A percentile compares a stretch with the other conserved stretches of the same genome.
These are phyloP conservation scores for Bruchidius siliquastri DNA, from an alignment of 2,888 invertebrate species.

Conservation along the genomic window DNA sequence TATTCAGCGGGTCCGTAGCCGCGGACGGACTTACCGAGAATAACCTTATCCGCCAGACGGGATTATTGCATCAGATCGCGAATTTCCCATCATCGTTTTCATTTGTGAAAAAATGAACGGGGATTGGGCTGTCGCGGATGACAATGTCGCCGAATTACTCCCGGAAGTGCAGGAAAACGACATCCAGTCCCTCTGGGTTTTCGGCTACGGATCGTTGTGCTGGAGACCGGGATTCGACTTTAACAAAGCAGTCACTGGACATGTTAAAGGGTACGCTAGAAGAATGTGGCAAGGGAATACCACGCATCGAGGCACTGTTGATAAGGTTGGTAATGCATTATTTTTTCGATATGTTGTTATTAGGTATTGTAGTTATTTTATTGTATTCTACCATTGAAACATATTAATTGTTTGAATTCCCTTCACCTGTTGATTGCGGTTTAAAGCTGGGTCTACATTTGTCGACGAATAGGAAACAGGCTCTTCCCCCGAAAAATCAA, in stretches of 20 bases:
- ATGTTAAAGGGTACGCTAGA: conserved; percentile 72
- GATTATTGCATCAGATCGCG: background rate
- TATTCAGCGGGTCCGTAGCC: too few species aligned
- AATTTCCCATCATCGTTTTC: background rate
- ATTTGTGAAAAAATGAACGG: background rate
- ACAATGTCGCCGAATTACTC: conserved; percentile 28
- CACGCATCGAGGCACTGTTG: conserved; percentile 70
- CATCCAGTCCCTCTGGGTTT: conserved; percentile 73
- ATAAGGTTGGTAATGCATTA: conserved; percentile 55
- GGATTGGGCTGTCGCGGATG: background rate
- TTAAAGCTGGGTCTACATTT: background rate
- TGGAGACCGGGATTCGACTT: conserved; percentile 93
- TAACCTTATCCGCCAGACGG: background rate
- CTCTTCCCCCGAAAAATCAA: too few species aligned
- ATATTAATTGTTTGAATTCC: too few species aligned
- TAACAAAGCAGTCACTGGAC: conserved; percentile 75
- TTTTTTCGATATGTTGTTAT: background rate
- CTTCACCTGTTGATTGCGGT: too few species aligned
- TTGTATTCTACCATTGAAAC: too few species aligned
- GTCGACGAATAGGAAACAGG: too few species aligned
- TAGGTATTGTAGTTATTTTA: too few species aligned
- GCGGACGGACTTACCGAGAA: background rate
- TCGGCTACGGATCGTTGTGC: conserved; percentile 92
- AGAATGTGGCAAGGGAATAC: conserved; percentile 92
- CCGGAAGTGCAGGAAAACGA: conserved; percentile 37